Evolutionary conservation across 1,140 invertebrate genomes (phyloP), one percentile per base, ranked within the genome.

Genomic region (Anastrepha ludens): DNA sequence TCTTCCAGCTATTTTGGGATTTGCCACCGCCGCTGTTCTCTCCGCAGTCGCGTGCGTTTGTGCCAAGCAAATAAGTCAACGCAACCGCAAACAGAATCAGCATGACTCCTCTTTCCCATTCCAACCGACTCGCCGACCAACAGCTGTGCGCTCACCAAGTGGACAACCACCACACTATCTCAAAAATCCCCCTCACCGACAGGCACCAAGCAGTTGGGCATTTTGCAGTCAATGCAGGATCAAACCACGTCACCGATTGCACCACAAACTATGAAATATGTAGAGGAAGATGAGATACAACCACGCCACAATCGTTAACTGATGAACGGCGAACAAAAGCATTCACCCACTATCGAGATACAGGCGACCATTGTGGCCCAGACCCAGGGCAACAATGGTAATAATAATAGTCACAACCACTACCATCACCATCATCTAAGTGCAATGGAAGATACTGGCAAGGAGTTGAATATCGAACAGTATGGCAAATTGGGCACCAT

Each of bases 101-200:
- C 91, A 90, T 86, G 92, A 93, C 55, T 88, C 90, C 50, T 90
- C 94, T 59, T 93, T 95, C 89, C 94, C 95, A 87, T 95, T 95
- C 91, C 94, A 95, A 89, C 94, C 94, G 8, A 94, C 94, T 9
- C 92, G 94, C 7, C 94, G 94, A 78, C 94, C 95, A 87, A 95
- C 94, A 41, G 94, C 95, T 62, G 94, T 95, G 87, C 94, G 95
- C 17, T 95, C 94, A 11, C 95, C 96, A 2, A 95, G 95, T 86
- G 95, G 93, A 47, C 93, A 94, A 64, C 93, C 94, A 41, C 95
- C 96, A 81, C 97, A 98, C 91, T 97, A 98, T 92, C 93, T 98
- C 90, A 97, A 97, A 93, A 98, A 93, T 97, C 96, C 64, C 97
- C 97, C 0, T 97, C 97, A 89, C 97, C 97, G 0, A 97, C 97